phyloP scores from a whole-genome alignment of 2,888 invertebrate species.

The Trachelus troglodyta region DNA sequence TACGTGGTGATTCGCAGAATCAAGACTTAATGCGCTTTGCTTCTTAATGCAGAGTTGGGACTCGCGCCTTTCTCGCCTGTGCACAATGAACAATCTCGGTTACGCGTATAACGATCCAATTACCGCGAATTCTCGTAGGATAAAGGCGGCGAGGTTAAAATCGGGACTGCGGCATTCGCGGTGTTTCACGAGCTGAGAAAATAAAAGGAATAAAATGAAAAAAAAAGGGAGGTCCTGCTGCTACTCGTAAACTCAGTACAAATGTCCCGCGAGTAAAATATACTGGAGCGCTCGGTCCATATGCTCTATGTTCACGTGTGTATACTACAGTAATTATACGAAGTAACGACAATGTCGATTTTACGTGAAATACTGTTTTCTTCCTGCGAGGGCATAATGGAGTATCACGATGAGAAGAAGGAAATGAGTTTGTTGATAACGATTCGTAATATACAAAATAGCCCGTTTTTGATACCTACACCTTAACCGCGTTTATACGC shows the following conservation, averaged over 20 bases:
- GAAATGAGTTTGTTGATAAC: background rate
- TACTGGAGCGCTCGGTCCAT: background rate
- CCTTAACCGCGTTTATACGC: background rate
- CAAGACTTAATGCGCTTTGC: background rate
- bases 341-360: background rate
- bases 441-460: background rate
- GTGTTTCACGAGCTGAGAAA: background rate
- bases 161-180: background rate
- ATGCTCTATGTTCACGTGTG: background rate
- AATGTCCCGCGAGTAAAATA: background rate
- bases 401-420: background rate
- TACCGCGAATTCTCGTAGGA: background rate
- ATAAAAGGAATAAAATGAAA: background rate
- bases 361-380: background rate
- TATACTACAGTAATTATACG: background rate
- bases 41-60: background rate
- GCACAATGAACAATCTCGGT: background rate
- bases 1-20: background rate
- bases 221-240: background rate
- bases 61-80: background rate
- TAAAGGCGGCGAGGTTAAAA: background rate
- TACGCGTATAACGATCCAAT: background rate
- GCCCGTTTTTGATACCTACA: background rate
- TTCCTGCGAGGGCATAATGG: background rate
- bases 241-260: background rate